These are phyloP conservation scores for Apomyelois bistriatella DNA, from an alignment of 2,888 invertebrate genomes.

Conservation along the genomic window DNA sequence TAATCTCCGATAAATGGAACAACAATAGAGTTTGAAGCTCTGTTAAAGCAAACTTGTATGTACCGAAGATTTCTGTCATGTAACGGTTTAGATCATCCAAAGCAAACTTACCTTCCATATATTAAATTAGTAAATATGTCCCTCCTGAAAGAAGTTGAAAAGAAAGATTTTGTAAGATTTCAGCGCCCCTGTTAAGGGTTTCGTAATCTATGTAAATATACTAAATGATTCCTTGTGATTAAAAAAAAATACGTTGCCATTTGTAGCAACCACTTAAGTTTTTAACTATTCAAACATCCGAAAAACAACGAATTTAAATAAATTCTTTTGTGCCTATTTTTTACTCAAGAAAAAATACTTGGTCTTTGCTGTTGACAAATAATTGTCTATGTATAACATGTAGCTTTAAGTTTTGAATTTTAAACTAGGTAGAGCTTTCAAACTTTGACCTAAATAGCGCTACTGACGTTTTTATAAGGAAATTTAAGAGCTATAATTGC, in stretches of 20 bases:
- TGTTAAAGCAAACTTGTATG: background rate
- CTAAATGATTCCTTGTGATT: conserved; percentile 38
- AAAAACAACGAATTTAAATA: background rate
- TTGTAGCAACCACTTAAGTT: conserved; percentile 2
- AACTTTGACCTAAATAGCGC: background rate
- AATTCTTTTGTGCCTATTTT: too few species aligned
- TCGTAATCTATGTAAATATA: conserved; percentile 46
- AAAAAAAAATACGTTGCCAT: conserved; percentile 23
- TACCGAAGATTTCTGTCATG: too few species aligned
- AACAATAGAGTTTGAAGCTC: background rate
- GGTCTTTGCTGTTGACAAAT: too few species aligned
- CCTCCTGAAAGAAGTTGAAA: conserved; percentile 35
- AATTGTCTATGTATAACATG: too few species aligned
- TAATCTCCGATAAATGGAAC: conserved; percentile 12
- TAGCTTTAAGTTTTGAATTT: too few species aligned
- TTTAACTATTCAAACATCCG: background rate
- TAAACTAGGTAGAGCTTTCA: background rate
- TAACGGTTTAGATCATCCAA: background rate
- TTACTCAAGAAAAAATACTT: too few species aligned
- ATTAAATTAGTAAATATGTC: conserved; percentile 7
- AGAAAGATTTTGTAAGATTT: conserved; percentile 42
- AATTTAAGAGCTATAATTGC: conserved; percentile 10
- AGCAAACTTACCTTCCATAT: background rate
- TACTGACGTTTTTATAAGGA: conserved; percentile 7
- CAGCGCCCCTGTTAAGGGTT: conserved; percentile 36